Conservation (phyloP, 2,888 invertebrate species). For the Blastobasis adustella region DNA sequence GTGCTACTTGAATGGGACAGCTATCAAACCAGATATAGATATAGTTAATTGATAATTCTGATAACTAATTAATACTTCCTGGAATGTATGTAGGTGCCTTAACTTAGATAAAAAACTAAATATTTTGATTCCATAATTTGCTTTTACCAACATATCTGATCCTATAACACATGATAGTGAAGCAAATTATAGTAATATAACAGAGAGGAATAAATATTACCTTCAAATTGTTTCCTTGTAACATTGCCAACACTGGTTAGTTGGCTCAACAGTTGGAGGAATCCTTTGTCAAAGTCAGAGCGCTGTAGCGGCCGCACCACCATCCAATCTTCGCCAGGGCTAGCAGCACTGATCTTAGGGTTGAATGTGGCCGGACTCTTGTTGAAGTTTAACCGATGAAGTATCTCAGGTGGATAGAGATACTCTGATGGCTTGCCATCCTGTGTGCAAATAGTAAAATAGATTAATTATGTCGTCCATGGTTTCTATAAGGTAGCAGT, state of each 20-base stretch:
- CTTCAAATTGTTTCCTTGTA: slow-evolving; percentile 83
- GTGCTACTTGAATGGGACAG: no score
- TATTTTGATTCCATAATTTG: no score
- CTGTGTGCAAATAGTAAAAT: slow-evolving; percentile 27
- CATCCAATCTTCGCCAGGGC: slow-evolving; percentile 85
- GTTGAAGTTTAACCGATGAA: slow-evolving; percentile 79
- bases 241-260: slow-evolving; percentile 90
- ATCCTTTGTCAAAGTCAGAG: slow-evolving; percentile 89
- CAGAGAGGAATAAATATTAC: slow-evolving; percentile 50
- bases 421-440: slow-evolving; percentile 59
- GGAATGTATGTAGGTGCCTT: no score
- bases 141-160: no score
- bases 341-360: slow-evolving; percentile 79
- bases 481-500: no score
- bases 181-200: background rate
- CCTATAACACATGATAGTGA: no score
- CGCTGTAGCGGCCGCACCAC: slow-evolving; percentile 85
- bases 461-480: no score
- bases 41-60: no score
- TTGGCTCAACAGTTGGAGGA: slow-evolving; percentile 85
- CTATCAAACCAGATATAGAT: no score
- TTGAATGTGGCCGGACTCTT: slow-evolving; percentile 78
- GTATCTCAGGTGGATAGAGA: slow-evolving; percentile 79
- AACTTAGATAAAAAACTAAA: no score
- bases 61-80: no score